Base-by-base conservation (phyloP, 1,140 invertebrate genomes). In the Ylistrum balloti region DNA sequence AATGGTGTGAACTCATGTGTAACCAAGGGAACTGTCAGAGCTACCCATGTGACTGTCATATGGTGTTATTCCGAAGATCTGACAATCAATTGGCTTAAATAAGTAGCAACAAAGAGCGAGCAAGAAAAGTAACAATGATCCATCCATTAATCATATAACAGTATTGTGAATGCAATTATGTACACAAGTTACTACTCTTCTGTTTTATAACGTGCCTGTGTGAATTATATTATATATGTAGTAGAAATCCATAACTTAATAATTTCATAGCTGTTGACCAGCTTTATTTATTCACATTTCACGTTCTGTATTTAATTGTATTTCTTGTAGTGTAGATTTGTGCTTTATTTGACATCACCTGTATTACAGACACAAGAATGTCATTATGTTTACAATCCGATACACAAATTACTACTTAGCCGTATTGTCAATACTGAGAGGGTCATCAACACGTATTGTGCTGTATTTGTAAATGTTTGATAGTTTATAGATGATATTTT, bases 221-320 rank as follows among this genome's bases (percentile, higher is more conserved):
- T 74, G 56, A 74, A 28, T 74, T 22, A 74, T 28, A 74, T 56
- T 20, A 20, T 56, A 38, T 38, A 3, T 74, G 56, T 74, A 74
- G 56, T 17, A 74, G 56, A 74, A 74, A 74, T 74, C 56, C 56
- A 74, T 74, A 74, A 74, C 22, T 74, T 74, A 74, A 74, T 74
- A 28, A 28, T 17, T 28, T 74, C n/a, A 1, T 2, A 74, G 56
- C 56, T 74, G 56, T 74, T 74, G 56, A 74, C 28, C 56, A 17
- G 56, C 56, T 74, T 74, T 74, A 74, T 74, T 74, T 74, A 74
- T 74, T 74, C 56, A 28, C n/a, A 28, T 74, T 74, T 74, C 22
- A 28, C 56, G 56, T 74, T 74, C 28, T 74, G 5, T 38, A 74
- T 28, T 74, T 74, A 28, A 28, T n/a, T 28, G 22, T 74, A 5